phyloP scores from a whole-genome alignment of 1,140 invertebrate species.

The Pseudomyrmex flavicornis region DNA sequence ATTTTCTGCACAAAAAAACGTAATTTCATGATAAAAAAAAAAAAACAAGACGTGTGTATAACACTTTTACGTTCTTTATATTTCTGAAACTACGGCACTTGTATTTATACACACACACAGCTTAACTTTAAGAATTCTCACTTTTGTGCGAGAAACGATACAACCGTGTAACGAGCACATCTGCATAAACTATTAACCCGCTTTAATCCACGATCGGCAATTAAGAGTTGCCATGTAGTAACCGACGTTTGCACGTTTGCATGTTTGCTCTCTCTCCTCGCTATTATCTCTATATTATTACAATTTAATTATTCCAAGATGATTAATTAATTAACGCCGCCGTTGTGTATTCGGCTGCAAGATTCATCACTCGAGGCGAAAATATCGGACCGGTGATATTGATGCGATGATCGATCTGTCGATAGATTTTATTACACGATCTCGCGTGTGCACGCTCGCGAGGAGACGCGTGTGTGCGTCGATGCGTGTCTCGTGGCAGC shows the following conservation, averaged over 20 bases:
- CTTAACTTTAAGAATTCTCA: background rate
- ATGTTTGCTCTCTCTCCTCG: background rate
- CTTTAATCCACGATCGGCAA: slow-evolving; percentile 3
- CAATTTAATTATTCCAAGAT: slow-evolving; percentile 15
- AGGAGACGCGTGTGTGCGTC: background rate
- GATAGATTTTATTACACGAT: slow-evolving; percentile 47
- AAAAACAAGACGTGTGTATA: background rate
- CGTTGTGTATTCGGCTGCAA: background rate
- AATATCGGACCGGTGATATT: background rate
- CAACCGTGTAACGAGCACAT: background rate
- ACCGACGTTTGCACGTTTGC: background rate
- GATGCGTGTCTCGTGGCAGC: slow-evolving; percentile 57
- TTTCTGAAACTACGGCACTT: no score
- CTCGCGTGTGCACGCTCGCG: background rate
- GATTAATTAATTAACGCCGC: slow-evolving; percentile 22
- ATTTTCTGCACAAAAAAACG: background rate
- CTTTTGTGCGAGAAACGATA: background rate
- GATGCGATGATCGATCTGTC: slow-evolving; percentile 39
- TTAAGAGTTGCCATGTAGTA: slow-evolving; percentile 13
- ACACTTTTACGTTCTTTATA: no score
- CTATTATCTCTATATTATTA: slow-evolving; percentile 4
- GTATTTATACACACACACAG: no score
- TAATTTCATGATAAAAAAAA: slow-evolving; percentile 9
- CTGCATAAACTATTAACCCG: background rate
- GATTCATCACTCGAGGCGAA: background rate